Conservation (phyloP, 2,797 vertebrate species). For the Lithobates sylvaticus region DNA sequence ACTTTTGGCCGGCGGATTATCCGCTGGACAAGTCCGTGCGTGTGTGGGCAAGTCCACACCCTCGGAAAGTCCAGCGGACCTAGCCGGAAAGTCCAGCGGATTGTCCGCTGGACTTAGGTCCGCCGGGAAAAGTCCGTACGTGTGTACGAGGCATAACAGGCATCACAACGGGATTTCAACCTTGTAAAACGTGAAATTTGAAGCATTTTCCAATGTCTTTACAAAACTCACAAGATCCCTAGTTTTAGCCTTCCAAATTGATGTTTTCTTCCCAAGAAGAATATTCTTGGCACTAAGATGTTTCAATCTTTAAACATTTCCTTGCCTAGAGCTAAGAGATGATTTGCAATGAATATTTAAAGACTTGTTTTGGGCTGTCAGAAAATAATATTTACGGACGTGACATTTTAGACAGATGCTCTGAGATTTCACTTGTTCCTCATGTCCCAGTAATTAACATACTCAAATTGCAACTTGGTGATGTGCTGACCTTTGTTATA, state of each 20-base stretch:
- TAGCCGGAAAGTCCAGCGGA: too few relatives aligned
- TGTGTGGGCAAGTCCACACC: too few relatives aligned
- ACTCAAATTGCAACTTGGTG: slow-evolving; percentile 24
- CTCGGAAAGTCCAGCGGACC: too few relatives aligned
- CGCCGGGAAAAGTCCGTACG: too few relatives aligned
- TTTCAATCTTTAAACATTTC: background rate
- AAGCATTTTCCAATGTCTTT: too few relatives aligned
- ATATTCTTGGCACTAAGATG: background rate
- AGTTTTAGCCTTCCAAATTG: background rate
- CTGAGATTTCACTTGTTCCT: slow-evolving; percentile 11
- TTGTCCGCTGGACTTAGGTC: too few relatives aligned
- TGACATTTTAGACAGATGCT: slow-evolving; percentile 47
- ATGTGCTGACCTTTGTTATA: slow-evolving; percentile 36
- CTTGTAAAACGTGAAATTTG: too few relatives aligned
- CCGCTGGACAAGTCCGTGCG: too few relatives aligned
- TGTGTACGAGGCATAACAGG: too few relatives aligned
- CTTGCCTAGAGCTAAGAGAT: slow-evolving; percentile 10
- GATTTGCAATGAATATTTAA: slow-evolving; percentile 43
- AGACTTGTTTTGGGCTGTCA: slow-evolving; percentile 37
- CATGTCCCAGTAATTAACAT: slow-evolving; percentile 30
- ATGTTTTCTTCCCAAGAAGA: background rate
- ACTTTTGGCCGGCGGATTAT: too few relatives aligned
- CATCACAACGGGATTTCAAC: too few relatives aligned
- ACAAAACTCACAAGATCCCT: background rate
- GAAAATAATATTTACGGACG: slow-evolving; percentile 45